Base-by-base conservation (phyloP, 1,140 invertebrate species). In the Drosophila asahinai region DNA sequence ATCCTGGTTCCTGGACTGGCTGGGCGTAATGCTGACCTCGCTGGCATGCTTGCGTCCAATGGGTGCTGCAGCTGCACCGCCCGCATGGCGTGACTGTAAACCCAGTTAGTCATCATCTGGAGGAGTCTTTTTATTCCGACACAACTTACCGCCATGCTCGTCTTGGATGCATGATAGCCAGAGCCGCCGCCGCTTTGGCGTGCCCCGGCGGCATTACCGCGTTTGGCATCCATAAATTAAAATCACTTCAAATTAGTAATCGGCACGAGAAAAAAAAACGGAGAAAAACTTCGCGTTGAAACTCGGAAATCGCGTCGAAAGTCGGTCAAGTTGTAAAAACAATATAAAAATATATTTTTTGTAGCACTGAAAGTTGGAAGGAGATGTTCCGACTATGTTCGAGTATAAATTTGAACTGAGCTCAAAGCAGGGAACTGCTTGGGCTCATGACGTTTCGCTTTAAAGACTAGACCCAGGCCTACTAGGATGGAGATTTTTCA, bases 21-120 rank as follows among this genome's bases (percentile, higher is more conserved):
- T 92, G 30, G 91, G 83, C 7, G 91, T 91, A 51, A 92, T 70
- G 63, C 91, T 92, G 54, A 84, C 73, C 72, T 87, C 72, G 55
- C 91, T 92, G 54, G 54, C 70, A 45, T 62, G 80, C 52, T 91
- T 92, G 22, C 67, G 74, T 8, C 52, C 78, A 17, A 72, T 36
- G 4, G 62, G 61, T 14, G 36, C 36, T 25, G 17, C 55, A 8
- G 36, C 38, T 8, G 42, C 33, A 9, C 54, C 47, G 11, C 7
- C 54, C 30, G 36, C 64, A 17, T 74, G 77, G 40, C 86, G 81
- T 71, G 86, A 84, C 86, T 89, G 40, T 36, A 72, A 73, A 48
- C 76, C 55, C 72, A 42, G 58, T 54, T 76, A 65, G 27, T 61
- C 58, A 51, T 61, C 43, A 66, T 40, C 17, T 14, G 6, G 15